These are phyloP conservation scores for Phaethon lepturus DNA, from an alignment of 2,113 vertebrate species.

Conservation along the genomic window DNA sequence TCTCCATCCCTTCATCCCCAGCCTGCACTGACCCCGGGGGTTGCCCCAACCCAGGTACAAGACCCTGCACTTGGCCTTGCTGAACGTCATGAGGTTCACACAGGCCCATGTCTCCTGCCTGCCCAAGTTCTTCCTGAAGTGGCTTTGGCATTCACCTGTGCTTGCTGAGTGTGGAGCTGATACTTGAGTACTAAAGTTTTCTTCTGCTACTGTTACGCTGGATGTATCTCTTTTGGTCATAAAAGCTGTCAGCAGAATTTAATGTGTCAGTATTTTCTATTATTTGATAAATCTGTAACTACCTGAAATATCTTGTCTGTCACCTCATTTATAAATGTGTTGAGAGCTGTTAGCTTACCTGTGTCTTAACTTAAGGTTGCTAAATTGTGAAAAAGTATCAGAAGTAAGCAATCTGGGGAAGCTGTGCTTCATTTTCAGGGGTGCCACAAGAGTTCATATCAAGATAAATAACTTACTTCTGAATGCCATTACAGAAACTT, in stretches of 20 bases:
- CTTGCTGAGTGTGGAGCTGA: neutral
- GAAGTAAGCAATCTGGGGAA: neutral
- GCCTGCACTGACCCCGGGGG: accelerated
- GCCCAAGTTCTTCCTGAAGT: neutral
- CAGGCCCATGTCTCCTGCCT: accelerated
- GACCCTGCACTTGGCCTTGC: neutral
- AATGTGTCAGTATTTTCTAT: neutral
- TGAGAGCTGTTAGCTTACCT: neutral
- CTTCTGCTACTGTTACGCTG: neutral
- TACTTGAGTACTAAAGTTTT: neutral
- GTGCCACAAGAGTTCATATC: neutral
- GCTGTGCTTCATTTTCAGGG: neutral
- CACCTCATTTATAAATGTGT: neutral
- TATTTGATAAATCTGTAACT: neutral
- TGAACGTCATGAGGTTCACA: neutral
- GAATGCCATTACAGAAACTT: neutral
- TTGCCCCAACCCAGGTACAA: accelerated
- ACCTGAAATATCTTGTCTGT: neutral
- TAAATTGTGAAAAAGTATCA: neutral
- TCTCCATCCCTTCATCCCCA: no score
- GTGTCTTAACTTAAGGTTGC: neutral
- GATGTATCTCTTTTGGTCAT: neutral
- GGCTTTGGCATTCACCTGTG: neutral
- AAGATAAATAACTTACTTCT: neutral
- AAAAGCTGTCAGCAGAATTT: neutral